Evolutionary conservation across 2,113 vertebrate genomes (phyloP), one percentile per base, ranked within the genome.

Genomic region (Oryzias celebensis): DNA sequence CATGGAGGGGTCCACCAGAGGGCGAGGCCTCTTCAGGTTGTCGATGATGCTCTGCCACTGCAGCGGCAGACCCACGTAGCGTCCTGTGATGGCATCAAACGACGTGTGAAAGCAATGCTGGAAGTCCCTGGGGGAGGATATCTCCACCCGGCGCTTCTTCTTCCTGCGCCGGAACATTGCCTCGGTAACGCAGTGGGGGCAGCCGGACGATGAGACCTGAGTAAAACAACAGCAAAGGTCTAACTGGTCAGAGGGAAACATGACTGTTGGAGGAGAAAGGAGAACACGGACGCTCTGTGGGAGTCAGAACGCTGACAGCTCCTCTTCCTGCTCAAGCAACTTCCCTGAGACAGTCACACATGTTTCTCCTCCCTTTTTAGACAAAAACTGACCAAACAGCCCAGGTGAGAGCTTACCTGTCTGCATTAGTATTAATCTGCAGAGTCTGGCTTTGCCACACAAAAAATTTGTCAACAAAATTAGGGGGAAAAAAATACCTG

Each of bases 1-100:
- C 36, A 87, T 93, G 0, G 94, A 94, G 20, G 95, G 93, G 80
- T 98, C 95, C 31, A 97, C 95, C 80, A 98, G 89, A 0, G 96
- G 96, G 75, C 93, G 95, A 71, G 96, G 96, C 24, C 96, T 93
- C 71, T 88, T 88, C 59, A 95, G 85, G 0, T 92, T 95, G 64
- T 97, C 95, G 17, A 98, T 89, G 56, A 97, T 86, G 18, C 96
- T 96, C 79, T 97, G 95, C 96, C 96, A 98, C 85, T 98, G 96
- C 0, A 91, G 90, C 0, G 96, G 96, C n/a, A 97, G 89, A 4
- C 96, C 96, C 73, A 97, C 90, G 14, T 94, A 97, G 59, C 91
- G 93, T 28, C 93, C 94, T 15, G 91, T 90, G 44, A 91, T 87
- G 2, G 85, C 81, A 45, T 97, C 94, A 10, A 94, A 96, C 0